Conservation (phyloP, 2,888 invertebrate species). For the Xestia sexstrigata region DNA sequence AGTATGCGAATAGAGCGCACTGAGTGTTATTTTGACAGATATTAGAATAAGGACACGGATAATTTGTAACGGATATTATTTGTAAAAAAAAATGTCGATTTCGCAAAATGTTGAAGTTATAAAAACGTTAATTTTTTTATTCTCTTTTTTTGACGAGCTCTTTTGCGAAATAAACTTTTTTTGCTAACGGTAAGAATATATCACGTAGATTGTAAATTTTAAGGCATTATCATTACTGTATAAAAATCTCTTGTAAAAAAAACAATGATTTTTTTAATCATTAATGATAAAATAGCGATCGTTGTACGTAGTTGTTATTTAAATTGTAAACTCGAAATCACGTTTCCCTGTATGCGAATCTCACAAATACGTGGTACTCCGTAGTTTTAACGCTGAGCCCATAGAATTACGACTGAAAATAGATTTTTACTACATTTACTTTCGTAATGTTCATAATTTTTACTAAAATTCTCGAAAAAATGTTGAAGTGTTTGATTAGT, state of each 20-base stretch:
- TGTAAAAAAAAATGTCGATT: conserved; percentile 46
- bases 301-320: conserved; percentile 63
- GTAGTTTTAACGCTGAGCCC: conserved; percentile 44
- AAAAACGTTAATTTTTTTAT: background rate
- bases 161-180: conserved; percentile 54
- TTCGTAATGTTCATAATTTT: conserved; percentile 60
- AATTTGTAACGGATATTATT: conserved; percentile 29
- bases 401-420: conserved; percentile 57
- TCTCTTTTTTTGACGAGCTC: conserved; percentile 10
- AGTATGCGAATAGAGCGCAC: conserved; percentile 43
- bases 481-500: conserved; percentile 43
- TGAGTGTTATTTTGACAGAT: conserved; percentile 59
- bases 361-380: conserved; percentile 48
- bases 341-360: conserved; percentile 55
- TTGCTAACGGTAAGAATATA: conserved; percentile 56
- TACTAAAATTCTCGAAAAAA: conserved; percentile 38
- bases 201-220: conserved; percentile 67
- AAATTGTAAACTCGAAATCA: conserved; percentile 44
- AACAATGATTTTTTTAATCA: conserved; percentile 59
- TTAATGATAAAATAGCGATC: conserved; percentile 49
- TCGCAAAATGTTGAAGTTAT: conserved; percentile 32
- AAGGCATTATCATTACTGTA: conserved; percentile 64
- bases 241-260: conserved; percentile 61
- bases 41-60: conserved; percentile 53
- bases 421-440: conserved; percentile 58